A percentile compares a stretch with the other conserved stretches of the same genome.
Evolutionary conservation across 2,797 vertebrate species (phyloP).

Genomic region (Coregonus suidteri): DNA sequence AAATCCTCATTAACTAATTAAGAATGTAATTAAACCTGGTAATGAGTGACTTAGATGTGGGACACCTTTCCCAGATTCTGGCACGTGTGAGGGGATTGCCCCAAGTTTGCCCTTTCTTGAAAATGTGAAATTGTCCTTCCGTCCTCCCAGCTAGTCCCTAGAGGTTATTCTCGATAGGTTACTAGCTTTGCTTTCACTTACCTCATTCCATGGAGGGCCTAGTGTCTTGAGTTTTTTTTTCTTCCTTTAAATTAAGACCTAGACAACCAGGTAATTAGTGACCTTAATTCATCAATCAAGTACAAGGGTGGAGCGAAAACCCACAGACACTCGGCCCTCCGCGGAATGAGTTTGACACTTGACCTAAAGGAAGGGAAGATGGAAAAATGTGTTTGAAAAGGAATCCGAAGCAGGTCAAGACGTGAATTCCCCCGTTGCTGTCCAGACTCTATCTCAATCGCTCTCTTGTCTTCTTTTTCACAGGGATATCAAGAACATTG

Average conservation of each 20-base stretch:
- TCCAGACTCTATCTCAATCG: conserved; percentile 13
- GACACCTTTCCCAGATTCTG: conserved; percentile 45
- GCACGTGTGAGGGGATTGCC: conserved; percentile 26
- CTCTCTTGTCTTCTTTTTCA: conserved; percentile 13
- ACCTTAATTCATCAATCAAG: too few relatives aligned
- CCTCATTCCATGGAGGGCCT: not conserved
- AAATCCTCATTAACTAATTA: conserved; percentile 79
- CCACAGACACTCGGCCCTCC: too few relatives aligned
- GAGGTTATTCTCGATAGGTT: not conserved
- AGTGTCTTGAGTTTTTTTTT: not conserved
- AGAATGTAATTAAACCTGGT: conserved; percentile 73
- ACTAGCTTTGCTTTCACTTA: not conserved
- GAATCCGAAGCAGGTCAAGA: not conserved
- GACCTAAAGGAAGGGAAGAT: not conserved
- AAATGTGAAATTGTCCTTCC: not conserved
- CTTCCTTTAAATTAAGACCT: too few relatives aligned
- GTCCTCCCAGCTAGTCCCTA: conserved; percentile 11
- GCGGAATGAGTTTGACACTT: too few relatives aligned
- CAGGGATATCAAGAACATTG: conserved; percentile 92
- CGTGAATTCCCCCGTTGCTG: not conserved
- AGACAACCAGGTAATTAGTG: too few relatives aligned
- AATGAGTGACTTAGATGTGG: conserved; percentile 50
- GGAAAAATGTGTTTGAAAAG: not conserved
- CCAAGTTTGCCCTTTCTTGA: conserved; percentile 35
- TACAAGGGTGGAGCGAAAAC: too few relatives aligned